phyloP scores from a whole-genome alignment of 23 tunicate genomes.

The Clavelina lepadiformis region DNA sequence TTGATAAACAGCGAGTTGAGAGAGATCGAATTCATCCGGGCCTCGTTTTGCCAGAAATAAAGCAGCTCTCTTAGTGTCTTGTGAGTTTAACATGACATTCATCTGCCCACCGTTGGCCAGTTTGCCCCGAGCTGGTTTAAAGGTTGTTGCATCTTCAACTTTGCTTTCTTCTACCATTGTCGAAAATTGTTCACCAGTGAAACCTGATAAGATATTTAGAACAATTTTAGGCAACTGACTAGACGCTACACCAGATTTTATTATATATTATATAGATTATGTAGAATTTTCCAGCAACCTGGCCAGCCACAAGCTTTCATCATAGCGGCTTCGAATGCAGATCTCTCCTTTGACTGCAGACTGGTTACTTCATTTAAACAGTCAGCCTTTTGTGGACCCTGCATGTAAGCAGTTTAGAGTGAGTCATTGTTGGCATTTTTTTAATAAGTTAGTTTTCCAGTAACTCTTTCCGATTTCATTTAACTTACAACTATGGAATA shows the following conservation, averaged over 20 bases:
- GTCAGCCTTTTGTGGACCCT: conserved; percentile 14
- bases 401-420: too few species aligned
- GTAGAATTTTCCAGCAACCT: conserved; percentile 10
- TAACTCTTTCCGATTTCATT: too few species aligned
- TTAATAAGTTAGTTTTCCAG: too few species aligned
- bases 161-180: conserved; percentile 20
- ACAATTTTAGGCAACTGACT: background rate
- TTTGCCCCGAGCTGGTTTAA: conserved; percentile 82
- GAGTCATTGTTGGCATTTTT: too few species aligned
- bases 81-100: conserved; percentile 30
- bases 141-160: conserved; percentile 48
- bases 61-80: conserved; percentile 17
- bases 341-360: conserved; percentile 28
- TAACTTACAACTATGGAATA: too few species aligned
- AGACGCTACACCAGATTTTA: background rate
- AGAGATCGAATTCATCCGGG: conserved; percentile 66
- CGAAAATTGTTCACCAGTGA: conserved; percentile 40
- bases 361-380: conserved; percentile 29
- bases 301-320: conserved; percentile 68
- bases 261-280: background rate
- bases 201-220: too few species aligned
- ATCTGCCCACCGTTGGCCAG: conserved; percentile 85
- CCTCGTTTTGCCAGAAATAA: conserved; percentile 76
- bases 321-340: conserved; percentile 21
- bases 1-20: conserved; percentile 61